Percentiles rank a stretch among this genome's conserved stretches.
Evolutionary conservation across 2,888 invertebrate genomes (phyloP).

Genomic region (Acanthoscelides obtectus): DNA sequence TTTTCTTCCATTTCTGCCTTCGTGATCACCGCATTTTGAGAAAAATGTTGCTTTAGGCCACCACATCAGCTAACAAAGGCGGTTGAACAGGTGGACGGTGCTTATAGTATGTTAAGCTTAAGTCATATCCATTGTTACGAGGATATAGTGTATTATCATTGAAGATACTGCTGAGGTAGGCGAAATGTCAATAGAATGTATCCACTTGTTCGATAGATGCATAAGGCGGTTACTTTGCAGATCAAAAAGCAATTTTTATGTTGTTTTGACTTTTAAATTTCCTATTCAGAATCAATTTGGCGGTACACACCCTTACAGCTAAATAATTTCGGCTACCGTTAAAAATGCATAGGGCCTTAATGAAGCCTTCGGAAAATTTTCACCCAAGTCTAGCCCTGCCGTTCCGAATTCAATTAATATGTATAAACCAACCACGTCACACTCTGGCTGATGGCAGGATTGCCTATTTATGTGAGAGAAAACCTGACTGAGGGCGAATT

Average conservation of each 20-base stretch:
- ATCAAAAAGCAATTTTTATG: neutral
- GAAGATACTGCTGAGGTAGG: no score
- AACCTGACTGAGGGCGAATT: neutral
- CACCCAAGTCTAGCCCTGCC: neutral
- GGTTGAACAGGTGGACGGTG: no score
- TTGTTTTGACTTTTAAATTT: neutral
- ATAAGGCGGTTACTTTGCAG: neutral
- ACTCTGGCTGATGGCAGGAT: neutral
- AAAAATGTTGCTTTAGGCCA: no score
- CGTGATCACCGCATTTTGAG: no score
- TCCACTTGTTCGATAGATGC: no score
- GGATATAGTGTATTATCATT: no score
- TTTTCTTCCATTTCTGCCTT: no score
- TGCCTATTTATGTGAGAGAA: neutral
- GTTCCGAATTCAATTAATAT: neutral
- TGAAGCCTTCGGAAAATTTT: neutral
- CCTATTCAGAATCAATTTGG: neutral
- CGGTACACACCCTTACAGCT: neutral
- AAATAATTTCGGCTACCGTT: neutral
- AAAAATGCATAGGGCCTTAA: neutral
- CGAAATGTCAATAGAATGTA: no score
- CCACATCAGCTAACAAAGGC: no score
- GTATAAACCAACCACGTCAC: neutral
- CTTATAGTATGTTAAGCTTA: no score
- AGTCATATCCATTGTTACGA: no score